phyloP scores from a whole-genome alignment of 1,140 invertebrate species.

The Lepidurus packardi region DNA sequence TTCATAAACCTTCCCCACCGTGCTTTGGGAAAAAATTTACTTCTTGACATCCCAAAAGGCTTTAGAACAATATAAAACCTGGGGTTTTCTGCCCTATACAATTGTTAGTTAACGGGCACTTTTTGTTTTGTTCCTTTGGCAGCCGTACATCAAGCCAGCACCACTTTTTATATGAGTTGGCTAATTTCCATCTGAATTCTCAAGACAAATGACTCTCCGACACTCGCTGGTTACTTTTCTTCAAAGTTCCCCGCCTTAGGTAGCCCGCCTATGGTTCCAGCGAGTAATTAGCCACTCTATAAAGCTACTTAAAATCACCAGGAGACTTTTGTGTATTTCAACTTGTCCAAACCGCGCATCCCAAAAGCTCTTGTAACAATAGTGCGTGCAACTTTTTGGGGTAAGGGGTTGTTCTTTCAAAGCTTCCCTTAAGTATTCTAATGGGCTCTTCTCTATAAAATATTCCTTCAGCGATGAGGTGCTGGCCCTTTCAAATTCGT shows the following conservation, averaged over 20 bases:
- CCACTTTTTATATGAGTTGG: not conserved
- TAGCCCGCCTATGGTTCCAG: not conserved
- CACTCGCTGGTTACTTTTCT: not conserved
- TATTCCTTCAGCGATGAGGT: not conserved
- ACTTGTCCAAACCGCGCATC: not conserved
- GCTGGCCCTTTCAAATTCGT: not conserved
- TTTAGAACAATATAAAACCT: too few species aligned
- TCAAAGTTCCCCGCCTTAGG: not conserved
- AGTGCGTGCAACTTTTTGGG: not conserved
- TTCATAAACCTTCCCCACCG: too few species aligned
- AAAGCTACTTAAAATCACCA: conserved; percentile 22
- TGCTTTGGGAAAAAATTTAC: too few species aligned
- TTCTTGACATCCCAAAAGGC: too few species aligned
- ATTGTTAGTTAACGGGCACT: not conserved
- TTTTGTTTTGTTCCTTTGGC: not conserved
- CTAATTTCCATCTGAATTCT: conserved; percentile 1
- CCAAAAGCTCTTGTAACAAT: not conserved
- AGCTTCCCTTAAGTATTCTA: not conserved
- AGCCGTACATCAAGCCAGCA: not conserved
- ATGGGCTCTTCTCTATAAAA: not conserved
- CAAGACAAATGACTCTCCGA: not conserved
- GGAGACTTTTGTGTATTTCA: conserved; percentile 7
- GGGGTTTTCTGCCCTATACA: too few species aligned
- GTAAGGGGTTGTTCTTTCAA: not conserved
- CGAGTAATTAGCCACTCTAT: conserved; percentile 21